Evolutionary conservation across 2,113 vertebrate species (phyloP).

Genomic region (Onychostoma macrolepis): DNA sequence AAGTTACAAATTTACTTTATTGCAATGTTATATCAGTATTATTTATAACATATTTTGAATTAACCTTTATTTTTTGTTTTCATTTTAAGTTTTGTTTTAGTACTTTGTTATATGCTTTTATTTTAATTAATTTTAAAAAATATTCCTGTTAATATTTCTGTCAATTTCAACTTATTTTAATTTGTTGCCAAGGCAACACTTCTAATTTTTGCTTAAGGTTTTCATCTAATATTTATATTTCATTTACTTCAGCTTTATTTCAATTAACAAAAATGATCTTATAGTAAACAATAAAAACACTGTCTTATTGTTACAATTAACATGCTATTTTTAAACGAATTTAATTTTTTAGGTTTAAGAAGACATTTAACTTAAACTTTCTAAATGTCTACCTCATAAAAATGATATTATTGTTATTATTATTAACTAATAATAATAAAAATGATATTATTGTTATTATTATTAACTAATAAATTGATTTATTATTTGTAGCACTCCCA

Average conservation of each 20-base stretch:
- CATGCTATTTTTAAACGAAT: background rate
- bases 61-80: background rate
- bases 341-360: background rate
- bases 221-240: no score
- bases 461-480: background rate
- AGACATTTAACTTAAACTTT: background rate
- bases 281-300: background rate
- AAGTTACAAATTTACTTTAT: background rate
- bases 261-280: background rate
- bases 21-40: background rate
- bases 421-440: background rate
- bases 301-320: background rate
- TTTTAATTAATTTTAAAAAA: no score
- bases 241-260: no score
- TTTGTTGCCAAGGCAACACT: no score
- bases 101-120: no score
- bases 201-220: no score
- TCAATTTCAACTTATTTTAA: no score
- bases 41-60: background rate
- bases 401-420: background rate
- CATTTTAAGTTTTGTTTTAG: no score
- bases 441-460: background rate
- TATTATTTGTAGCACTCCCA: background rate
- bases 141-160: no score
- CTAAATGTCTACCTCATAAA: no score